These are phyloP conservation scores for Sebastiscus albofasciatus DNA, from an alignment of 2,797 vertebrate genomes.

Conservation along the genomic window DNA sequence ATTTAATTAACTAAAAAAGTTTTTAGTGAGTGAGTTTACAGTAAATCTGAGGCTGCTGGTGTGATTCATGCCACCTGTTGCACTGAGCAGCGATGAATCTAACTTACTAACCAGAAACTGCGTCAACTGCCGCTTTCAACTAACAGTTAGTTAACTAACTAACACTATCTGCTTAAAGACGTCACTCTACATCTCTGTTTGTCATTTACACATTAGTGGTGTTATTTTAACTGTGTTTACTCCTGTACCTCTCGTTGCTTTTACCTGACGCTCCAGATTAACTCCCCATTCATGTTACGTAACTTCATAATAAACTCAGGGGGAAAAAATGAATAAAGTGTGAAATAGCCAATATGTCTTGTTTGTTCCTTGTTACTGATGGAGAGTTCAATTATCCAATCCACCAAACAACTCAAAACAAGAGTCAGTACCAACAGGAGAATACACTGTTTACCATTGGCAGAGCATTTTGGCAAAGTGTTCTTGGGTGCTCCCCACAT, in stretches of 20 bases:
- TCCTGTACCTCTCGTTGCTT: not conserved
- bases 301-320: slow-evolving; percentile 21
- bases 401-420: too few relatives aligned
- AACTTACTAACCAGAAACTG: slow-evolving; percentile 20
- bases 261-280: slow-evolving; percentile 29
- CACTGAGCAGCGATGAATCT: slow-evolving; percentile 32
- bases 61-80: slow-evolving; percentile 72
- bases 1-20: not conserved
- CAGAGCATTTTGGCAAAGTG: too few relatives aligned
- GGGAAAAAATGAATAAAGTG: too few relatives aligned
- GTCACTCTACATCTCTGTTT: too few relatives aligned
- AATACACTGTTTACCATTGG: too few relatives aligned
- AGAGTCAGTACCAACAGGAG: too few relatives aligned
- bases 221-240: not conserved
- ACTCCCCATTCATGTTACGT: slow-evolving; percentile 39
- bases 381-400: too few relatives aligned
- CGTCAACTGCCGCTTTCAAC: slow-evolving; percentile 19
- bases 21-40: not conserved
- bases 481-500: too few relatives aligned
- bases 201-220: too few relatives aligned
- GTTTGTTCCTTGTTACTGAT: too few relatives aligned
- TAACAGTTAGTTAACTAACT: not conserved
- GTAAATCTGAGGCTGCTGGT: not conserved
- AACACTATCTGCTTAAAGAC: not conserved
- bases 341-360: too few relatives aligned